Percentiles rank a stretch among this genome's conserved stretches.
Conservation (phyloP, 1,140 invertebrate species). For the Drosophila virilis region DNA sequence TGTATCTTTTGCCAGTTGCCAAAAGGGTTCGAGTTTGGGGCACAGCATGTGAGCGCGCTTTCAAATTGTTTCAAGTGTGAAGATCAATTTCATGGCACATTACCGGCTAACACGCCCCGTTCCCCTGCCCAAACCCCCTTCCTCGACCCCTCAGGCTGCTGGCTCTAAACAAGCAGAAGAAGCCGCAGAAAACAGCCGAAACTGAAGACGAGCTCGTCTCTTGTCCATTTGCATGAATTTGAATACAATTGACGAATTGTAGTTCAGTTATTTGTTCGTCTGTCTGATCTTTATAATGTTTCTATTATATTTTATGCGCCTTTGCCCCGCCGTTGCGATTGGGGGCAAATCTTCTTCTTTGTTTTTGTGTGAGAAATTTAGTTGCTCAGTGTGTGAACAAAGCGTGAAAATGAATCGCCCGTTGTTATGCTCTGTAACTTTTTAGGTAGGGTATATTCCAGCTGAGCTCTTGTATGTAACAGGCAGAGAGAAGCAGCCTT, state of each 20-base stretch:
- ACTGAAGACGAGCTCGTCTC: constrained; percentile 9
- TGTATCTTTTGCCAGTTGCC: constrained; percentile 25
- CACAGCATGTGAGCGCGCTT: constrained; percentile 80
- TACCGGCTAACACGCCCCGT: constrained; percentile 39
- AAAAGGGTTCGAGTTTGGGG: constrained; percentile 48
- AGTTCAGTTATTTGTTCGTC: constrained; percentile 58
- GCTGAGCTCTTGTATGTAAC: background rate
- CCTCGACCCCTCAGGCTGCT: no score
- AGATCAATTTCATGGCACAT: constrained; percentile 84
- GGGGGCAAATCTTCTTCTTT: background rate
- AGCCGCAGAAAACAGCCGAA: background rate
- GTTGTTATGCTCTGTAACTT: constrained; percentile 16
- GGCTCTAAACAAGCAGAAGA: background rate
- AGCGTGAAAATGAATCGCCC: constrained; percentile 57
- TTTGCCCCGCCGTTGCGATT: constrained; percentile 5
- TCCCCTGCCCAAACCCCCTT: background rate
- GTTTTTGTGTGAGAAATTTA: constrained; percentile 65
- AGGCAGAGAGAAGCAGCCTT: no score
- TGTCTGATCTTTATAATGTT: constrained; percentile 72
- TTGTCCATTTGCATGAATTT: constrained; percentile 79
- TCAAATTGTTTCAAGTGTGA: constrained; percentile 84
- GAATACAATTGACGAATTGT: constrained; percentile 82
- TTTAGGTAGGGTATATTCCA: background rate
- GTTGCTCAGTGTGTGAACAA: constrained; percentile 59
- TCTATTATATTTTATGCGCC: constrained; percentile 65